These are phyloP conservation scores for Epinephelus coioides DNA, from an alignment of 2,797 vertebrate genomes.

Conservation along the genomic window DNA sequence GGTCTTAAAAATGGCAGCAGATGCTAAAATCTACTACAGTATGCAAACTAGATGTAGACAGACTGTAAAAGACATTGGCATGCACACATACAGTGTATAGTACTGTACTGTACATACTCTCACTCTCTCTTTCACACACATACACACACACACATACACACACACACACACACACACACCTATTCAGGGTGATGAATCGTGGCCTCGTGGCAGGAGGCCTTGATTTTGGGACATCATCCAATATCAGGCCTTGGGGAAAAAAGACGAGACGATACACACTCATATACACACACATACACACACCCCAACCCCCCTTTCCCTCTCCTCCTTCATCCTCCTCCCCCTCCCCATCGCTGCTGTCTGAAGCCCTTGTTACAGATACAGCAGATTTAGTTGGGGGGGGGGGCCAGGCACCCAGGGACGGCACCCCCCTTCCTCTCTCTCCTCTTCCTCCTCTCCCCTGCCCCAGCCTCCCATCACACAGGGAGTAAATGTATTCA, in stretches of 20 bases:
- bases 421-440: neutral
- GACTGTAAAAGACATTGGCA: neutral
- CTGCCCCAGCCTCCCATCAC: constrained; percentile 69
- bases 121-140: constrained; percentile 12
- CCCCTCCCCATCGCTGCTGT: constrained; percentile 29
- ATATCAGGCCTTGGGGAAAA: constrained; percentile 78
- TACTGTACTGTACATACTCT: neutral
- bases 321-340: constrained; percentile 4
- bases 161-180: constrained; percentile 20
- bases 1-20: neutral
- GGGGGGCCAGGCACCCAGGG: constrained; percentile 53
- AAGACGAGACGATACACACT: constrained; percentile 47
- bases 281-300: constrained; percentile 22
- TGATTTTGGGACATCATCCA: constrained; percentile 80
- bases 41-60: neutral
- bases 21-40: neutral
- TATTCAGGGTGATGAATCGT: constrained; percentile 75
- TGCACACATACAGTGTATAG: neutral
- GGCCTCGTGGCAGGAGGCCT: constrained; percentile 72
- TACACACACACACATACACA: constrained; percentile 14
- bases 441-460: neutral
- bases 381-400: constrained; percentile 72
- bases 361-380: constrained; percentile 76
- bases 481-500: constrained; percentile 82
- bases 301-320: neutral